Evolutionary conservation across 2,888 invertebrate genomes (phyloP).

Genomic region (Orthosia gracilis): DNA sequence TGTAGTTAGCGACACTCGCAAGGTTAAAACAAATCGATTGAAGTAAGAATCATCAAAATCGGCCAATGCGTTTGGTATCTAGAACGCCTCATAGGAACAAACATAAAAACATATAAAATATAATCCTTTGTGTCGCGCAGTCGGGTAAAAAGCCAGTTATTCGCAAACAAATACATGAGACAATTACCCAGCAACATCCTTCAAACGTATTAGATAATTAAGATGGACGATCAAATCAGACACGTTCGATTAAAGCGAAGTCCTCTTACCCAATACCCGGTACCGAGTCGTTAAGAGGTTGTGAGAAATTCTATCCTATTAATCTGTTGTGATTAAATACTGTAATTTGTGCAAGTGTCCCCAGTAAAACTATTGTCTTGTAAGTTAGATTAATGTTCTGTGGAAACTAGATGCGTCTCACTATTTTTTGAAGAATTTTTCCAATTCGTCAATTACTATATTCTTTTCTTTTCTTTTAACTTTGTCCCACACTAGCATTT

Average conservation of each 20-base stretch:
- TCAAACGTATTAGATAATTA: conserved; percentile 18
- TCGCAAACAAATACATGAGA: background rate
- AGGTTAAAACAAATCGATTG: too few species aligned
- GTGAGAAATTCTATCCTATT: conserved; percentile 33
- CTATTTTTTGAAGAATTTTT: too few species aligned
- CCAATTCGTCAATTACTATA: too few species aligned
- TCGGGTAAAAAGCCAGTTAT: too few species aligned
- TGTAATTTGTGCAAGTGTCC: conserved; percentile 13
- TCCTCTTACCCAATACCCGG: conserved; percentile 23
- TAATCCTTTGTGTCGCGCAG: too few species aligned
- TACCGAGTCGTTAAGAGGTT: conserved; percentile 16
- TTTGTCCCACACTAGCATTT: too few species aligned
- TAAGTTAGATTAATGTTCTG: background rate
- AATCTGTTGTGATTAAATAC: background rate
- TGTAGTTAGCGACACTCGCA: too few species aligned
- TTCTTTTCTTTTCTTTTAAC: too few species aligned
- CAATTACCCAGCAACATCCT: conserved; percentile 12
- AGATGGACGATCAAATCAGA: conserved; percentile 23
- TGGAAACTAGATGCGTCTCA: background rate
- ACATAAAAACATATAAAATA: too few species aligned
- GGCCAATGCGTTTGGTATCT: too few species aligned
- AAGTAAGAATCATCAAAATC: too few species aligned
- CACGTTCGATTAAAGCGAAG: conserved; percentile 30
- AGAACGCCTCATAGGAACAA: too few species aligned
- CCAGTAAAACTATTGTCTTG: background rate